Evolutionary conservation across 1,140 invertebrate species (phyloP).

Genomic region (Heliconius congener): DNA sequence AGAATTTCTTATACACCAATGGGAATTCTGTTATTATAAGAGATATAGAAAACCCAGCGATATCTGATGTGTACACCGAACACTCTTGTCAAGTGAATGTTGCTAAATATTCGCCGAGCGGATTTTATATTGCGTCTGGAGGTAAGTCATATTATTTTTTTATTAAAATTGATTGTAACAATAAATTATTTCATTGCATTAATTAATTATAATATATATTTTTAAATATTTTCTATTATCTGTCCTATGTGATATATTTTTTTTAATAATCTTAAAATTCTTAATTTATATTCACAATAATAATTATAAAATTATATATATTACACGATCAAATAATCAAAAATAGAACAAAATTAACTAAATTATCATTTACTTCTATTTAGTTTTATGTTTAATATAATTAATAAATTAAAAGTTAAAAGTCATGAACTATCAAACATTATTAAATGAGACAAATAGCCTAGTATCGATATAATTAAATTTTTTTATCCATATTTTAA

Average conservation of each 20-base stretch:
- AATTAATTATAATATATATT: neutral
- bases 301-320: too few species aligned
- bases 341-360: too few species aligned
- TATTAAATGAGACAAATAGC: neutral
- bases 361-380: too few species aligned
- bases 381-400: too few species aligned
- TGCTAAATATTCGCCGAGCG: conserved; percentile 98
- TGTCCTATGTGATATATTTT: too few species aligned
- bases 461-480: neutral
- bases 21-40: conserved; percentile 98
- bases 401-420: too few species aligned
- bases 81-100: conserved; percentile 97
- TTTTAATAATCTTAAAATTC: too few species aligned
- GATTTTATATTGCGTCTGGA: conserved; percentile 99
- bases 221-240: too few species aligned
- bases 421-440: too few species aligned
- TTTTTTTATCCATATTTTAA: neutral
- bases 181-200: too few species aligned
- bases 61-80: conserved; percentile 98
- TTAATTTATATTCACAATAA: too few species aligned
- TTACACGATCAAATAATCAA: too few species aligned
- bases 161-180: neutral
- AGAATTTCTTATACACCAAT: conserved; percentile 98
- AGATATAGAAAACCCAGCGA: conserved; percentile 96
- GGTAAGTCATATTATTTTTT: conserved; percentile 83